A percentile compares a stretch with the other conserved stretches of the same genome.
phyloP scores from a whole-genome alignment of 2,797 vertebrate genomes.

The Anniella stebbinsi region DNA sequence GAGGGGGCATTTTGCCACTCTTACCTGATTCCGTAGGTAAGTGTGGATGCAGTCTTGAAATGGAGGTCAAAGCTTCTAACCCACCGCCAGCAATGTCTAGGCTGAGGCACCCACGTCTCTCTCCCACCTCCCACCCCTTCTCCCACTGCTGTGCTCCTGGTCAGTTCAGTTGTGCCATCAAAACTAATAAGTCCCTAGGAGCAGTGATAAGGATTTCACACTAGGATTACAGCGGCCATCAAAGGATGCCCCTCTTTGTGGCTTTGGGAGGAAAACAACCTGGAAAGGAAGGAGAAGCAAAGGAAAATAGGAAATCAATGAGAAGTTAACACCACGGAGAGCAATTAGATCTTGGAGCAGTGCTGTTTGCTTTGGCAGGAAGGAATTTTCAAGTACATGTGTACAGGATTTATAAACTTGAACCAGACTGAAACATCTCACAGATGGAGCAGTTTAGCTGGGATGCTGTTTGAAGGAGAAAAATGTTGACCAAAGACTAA shows the following conservation, averaged over 20 bases:
- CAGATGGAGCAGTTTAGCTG: background rate
- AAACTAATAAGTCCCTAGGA: slow-evolving; percentile 6
- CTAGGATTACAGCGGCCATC: background rate
- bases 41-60: background rate
- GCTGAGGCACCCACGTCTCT: too few species aligned
- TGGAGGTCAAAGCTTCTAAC: background rate
- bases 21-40: background rate
- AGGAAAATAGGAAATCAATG: slow-evolving; percentile 56
- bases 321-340: slow-evolving; percentile 31
- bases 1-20: background rate
- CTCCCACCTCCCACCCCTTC: background rate
- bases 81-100: background rate
- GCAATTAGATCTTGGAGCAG: slow-evolving; percentile 33
- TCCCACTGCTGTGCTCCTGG: background rate
- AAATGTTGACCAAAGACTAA: background rate
- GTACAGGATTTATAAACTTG: slow-evolving; percentile 18
- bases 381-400: slow-evolving; percentile 17
- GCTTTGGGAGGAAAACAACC: slow-evolving; percentile 17
- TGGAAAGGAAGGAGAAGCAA: slow-evolving; percentile 26
- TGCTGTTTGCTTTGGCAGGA: background rate
- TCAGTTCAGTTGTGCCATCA: background rate
- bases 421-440: background rate
- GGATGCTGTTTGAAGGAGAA: background rate
- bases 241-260: slow-evolving; percentile 5
- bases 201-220: background rate